Percentiles rank a stretch among this genome's conserved stretches.
Evolutionary conservation across 2,888 invertebrate species (phyloP).

Genomic region (Dinocampus coccinellae): DNA sequence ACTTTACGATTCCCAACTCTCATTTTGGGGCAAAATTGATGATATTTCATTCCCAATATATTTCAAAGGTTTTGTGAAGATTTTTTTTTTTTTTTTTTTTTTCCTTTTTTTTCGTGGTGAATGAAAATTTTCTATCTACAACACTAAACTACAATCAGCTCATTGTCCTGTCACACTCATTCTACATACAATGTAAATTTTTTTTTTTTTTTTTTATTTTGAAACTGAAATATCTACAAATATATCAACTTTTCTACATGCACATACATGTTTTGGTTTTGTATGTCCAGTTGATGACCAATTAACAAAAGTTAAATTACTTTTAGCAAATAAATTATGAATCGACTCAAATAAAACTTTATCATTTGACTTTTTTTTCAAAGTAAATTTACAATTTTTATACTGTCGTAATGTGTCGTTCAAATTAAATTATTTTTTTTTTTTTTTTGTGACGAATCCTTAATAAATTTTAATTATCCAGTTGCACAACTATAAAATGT

Average conservation of each 20-base stretch:
- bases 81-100: not conserved
- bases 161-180: constrained; percentile 13
- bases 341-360: constrained; percentile 49
- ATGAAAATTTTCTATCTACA: not conserved
- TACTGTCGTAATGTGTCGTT: not conserved
- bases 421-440: not conserved
- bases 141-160: constrained; percentile 30
- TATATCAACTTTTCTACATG: no score
- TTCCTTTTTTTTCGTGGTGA: not conserved
- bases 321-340: constrained; percentile 60
- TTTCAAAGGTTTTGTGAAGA: constrained; percentile 11
- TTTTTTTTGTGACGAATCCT: not conserved
- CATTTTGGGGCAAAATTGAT: not conserved
- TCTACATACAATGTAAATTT: no score
- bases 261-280: no score
- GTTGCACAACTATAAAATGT: not conserved
- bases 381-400: not conserved
- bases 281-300: constrained; percentile 48
- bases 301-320: constrained; percentile 65
- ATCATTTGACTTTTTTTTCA: not conserved
- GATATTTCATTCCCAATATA: constrained; percentile 15
- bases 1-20: constrained; percentile 2
- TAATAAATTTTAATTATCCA: not conserved
- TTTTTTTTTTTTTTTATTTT: no score
- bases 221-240: no score